Base-by-base conservation (phyloP, 2,797 vertebrate species). In the Echeneis naucrates region DNA sequence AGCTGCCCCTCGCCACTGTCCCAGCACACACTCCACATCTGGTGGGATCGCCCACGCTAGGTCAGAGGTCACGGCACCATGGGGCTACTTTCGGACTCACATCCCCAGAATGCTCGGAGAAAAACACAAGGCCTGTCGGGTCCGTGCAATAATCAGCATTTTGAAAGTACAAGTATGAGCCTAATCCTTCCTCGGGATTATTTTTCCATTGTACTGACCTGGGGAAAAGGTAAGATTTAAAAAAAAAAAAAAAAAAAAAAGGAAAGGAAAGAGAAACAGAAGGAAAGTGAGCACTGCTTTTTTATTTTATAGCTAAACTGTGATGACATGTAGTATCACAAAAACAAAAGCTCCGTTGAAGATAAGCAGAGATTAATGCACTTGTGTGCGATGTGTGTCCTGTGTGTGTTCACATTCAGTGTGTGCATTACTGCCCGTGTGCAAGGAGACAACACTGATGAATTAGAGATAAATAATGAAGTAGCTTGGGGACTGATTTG, bases 401-500 rank as follows among this genome's bases (percentile, higher is more conserved):
- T 47, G 40, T 45, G 72, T 71, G 71, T 62, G 67, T 72, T 75
- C 78, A 76, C 67, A 68, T 62, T 76, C 68, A 61, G 71, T 91
- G 88, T 90, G 85, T 87, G 90, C 78, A 84, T 89, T 87, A 83
- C 86, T 84, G 91, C 72, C 78, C 65, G 78, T 85, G 90, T 89
- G 85, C 48, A 80, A 88, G 89, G 84, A 93, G 90, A 92, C 90
- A 93, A 92, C 89, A 86, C 92, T 93, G 93, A 93, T 93, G 92
- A 94, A 94, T 94, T 93, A 92, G 92, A 85, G 86, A 93, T 93
- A 91, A 93, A 94, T 94, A 93, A 94, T 94, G 92, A 92, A 94
- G 93, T 86, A 94, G 93, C 92, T 93, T 62, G 3, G 93, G 92
- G 93, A 93, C 92, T 91, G 92, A 92, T 93, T 92, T 93, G 90